Evolutionary conservation across 2,888 invertebrate species (phyloP), one percentile per base, ranked within the genome.

Genomic region (Cataglyphis rosenhaueri): DNA sequence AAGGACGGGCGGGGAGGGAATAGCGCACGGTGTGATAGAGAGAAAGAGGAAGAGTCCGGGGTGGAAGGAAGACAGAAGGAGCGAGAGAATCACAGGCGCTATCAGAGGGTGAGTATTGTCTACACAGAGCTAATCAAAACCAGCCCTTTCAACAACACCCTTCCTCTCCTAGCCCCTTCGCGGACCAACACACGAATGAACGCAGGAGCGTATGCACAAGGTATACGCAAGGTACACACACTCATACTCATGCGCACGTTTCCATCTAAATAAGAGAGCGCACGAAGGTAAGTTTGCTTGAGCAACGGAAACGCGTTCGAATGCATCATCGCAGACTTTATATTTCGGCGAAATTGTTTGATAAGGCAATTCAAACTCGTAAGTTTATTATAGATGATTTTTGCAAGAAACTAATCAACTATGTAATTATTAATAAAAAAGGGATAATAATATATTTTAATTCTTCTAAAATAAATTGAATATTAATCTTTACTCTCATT

Each of bases 61-160:
- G 86, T 76, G 21, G 84, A 86, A 74, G 71, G 35, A 74, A 85
- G 81, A 73, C 66, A 78, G 85, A 85, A 79, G 35, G 70, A 74
- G 81, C 78, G 87, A 90, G 89, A 90, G 91, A 92, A 92, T 92
- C 91, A 90, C 91, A 89, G 21, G 90, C 84, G 91, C 90, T 92
- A 93, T 92, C 91, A 91, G 92, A 92, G 92, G 92, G 93, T 92
- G 92, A 93, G 93, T 93, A 94, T 94, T 94, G 94, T 94, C 94
- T 94, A 94, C 94, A 79, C 59, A 91, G 93, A 94, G 94, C 94
- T 94, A 94, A 94, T 94, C 94, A 94, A 94, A 94, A 94, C 93
- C 94, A 93, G 92, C 94, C 94, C 94, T 94, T 94, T 94, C 94
- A 94, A 90, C 93, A 21, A 87, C 90, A 92, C 92, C 91, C 90